Conservation (phyloP, 2,113 vertebrate genomes). For the Otus sunia region DNA sequence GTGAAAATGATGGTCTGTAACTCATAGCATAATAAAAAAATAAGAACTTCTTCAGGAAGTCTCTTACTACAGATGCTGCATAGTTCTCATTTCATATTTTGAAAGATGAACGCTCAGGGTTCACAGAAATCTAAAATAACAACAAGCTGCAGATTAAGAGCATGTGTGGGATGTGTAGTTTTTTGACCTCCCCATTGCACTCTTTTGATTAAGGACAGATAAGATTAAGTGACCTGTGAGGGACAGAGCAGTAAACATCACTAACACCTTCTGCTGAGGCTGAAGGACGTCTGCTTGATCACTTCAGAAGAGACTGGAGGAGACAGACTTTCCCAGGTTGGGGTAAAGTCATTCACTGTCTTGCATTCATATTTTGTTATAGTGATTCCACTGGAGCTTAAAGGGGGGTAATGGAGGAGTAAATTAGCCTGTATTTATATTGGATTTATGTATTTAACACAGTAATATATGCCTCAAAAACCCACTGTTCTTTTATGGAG, state of each 20-base stretch:
- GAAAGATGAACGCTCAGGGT: background rate
- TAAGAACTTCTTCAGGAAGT: background rate
- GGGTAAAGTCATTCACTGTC: background rate
- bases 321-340: background rate
- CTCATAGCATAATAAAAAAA: background rate
- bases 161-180: background rate
- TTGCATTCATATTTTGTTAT: background rate
- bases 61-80: background rate
- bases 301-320: background rate
- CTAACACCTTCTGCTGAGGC: background rate
- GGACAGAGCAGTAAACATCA: background rate
- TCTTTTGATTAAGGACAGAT: background rate
- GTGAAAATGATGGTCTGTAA: conserved; percentile 1
- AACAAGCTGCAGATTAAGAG: background rate
- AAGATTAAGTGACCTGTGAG: background rate
- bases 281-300: background rate
- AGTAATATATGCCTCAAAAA: background rate
- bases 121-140: background rate
- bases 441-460: background rate
- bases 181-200: background rate
- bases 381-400: background rate
- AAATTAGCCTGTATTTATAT: background rate
- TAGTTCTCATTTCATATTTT: background rate
- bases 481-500: background rate
- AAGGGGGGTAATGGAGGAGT: background rate